Conservation (phyloP, 2,113 vertebrate genomes). For the Grallaria varia region DNA sequence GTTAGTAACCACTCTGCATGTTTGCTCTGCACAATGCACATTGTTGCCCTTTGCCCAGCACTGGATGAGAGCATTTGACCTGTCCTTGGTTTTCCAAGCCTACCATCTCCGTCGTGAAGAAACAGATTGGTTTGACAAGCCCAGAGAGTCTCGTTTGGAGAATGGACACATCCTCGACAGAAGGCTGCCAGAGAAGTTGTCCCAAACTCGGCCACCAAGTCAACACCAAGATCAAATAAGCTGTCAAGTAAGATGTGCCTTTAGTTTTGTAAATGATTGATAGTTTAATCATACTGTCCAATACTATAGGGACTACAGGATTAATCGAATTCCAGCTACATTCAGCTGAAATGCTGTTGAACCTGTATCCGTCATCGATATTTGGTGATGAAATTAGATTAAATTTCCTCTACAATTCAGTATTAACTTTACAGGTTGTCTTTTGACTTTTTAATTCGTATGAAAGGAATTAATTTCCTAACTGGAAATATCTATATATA, state of each 20-base stretch:
- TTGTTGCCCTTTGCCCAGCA: conserved; percentile 52
- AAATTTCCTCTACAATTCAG: not conserved
- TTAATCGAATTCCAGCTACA: not conserved
- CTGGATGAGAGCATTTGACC: conserved; percentile 68
- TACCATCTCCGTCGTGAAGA: conserved; percentile 97
- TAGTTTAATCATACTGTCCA: not conserved
- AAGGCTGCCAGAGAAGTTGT: conserved; percentile 83
- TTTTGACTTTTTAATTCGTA: not conserved
- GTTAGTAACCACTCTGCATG: conserved; percentile 66
- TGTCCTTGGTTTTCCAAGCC: conserved; percentile 84
- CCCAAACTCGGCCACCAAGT: conserved; percentile 73
- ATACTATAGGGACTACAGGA: not conserved
- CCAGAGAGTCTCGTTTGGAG: conserved; percentile 86
- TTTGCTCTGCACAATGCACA: conserved; percentile 54
- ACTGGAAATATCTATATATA: not conserved
- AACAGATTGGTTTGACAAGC: conserved; percentile 99
- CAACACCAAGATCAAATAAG: conserved; percentile 83
- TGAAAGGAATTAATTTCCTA: not conserved
- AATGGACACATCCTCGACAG: conserved; percentile 84
- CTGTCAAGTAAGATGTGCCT: conserved; percentile 71
- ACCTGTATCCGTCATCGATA: not conserved
- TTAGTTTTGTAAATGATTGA: not conserved
- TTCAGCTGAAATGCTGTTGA: not conserved
- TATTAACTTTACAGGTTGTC: not conserved
- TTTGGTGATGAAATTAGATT: not conserved